phyloP scores from a whole-genome alignment of 2,888 invertebrate genomes.

The Shargacucullia verbasci region DNA sequence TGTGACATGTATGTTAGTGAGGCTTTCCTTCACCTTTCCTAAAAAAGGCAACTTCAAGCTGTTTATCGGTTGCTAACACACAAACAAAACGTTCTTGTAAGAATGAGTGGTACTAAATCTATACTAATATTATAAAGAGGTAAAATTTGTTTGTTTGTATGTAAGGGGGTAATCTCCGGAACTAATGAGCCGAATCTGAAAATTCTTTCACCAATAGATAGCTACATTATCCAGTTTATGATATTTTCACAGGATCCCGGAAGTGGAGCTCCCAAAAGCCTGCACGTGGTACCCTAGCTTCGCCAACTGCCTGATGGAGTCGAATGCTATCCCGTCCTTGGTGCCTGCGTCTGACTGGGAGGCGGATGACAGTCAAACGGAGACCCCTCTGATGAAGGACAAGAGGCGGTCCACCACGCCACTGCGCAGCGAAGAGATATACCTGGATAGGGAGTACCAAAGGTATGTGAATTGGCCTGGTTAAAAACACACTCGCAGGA shows the following conservation, averaged over 20 bases:
- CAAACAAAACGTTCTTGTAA: too few relatives aligned
- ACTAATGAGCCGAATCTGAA: too few relatives aligned
- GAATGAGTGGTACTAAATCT: too few relatives aligned
- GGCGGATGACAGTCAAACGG: slow-evolving; percentile 68
- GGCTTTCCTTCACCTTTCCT: too few relatives aligned
- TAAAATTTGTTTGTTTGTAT: too few relatives aligned
- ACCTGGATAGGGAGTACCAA: slow-evolving; percentile 79
- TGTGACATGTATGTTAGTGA: too few relatives aligned
- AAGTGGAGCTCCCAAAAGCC: slow-evolving; percentile 58
- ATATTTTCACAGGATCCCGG: slow-evolving; percentile 64
- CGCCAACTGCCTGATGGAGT: slow-evolving; percentile 59
- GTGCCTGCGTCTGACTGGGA: slow-evolving; percentile 76
- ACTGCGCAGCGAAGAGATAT: slow-evolving; percentile 65
- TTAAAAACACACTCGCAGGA: too few relatives aligned
- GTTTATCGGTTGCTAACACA: too few relatives aligned
- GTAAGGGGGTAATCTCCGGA: too few relatives aligned
- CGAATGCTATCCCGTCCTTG: slow-evolving; percentile 50
- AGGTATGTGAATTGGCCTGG: slow-evolving; percentile 66
- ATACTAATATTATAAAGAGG: too few relatives aligned
- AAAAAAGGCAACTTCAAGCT: too few relatives aligned
- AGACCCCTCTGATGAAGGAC: slow-evolving; percentile 23
- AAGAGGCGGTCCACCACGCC: slow-evolving; percentile 59
- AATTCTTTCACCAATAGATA: too few relatives aligned
- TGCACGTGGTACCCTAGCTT: slow-evolving; percentile 78
- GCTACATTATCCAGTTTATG: neutral